Percentiles rank a stretch among this genome's conserved stretches.
These are phyloP conservation scores for Idaea dimidiata DNA, from an alignment of 2,888 invertebrate species.

Conservation along the genomic window DNA sequence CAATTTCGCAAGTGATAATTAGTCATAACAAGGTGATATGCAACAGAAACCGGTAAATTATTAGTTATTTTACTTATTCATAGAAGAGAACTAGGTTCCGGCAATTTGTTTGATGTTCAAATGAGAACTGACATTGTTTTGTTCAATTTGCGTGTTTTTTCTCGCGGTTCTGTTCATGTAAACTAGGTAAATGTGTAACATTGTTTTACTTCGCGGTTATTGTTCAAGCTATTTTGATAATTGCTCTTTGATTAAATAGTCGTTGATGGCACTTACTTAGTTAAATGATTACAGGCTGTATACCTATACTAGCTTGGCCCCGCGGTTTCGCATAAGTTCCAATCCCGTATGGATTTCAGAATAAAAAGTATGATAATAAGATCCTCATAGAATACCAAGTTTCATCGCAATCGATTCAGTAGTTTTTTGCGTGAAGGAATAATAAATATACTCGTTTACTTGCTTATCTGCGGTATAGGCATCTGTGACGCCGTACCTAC, in stretches of 20 bases:
- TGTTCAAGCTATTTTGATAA: background rate
- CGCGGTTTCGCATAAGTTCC: too few species aligned
- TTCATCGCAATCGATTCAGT: too few species aligned
- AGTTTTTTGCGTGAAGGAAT: too few species aligned
- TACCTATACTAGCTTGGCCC: too few species aligned
- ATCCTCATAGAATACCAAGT: too few species aligned
- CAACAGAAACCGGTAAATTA: constrained; percentile 1
- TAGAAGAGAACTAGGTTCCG: constrained; percentile 21
- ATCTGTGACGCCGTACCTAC: too few species aligned
- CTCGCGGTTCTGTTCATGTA: constrained; percentile 26
- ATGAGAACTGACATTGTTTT: constrained; percentile 19
- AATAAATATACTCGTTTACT: too few species aligned
- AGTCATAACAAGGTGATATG: background rate
- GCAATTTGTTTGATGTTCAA: constrained; percentile 7
- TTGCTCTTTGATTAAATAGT: background rate
- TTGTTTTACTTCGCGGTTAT: background rate
- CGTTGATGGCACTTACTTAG: background rate
- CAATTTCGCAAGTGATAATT: background rate
- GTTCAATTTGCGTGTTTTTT: constrained; percentile 14
- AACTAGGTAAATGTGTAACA: constrained; percentile 4
- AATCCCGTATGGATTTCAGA: too few species aligned
- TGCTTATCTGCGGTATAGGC: too few species aligned
- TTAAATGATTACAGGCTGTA: too few species aligned
- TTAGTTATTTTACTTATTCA: background rate
- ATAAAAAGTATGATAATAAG: too few species aligned